Conservation (phyloP, 2,797 vertebrate species). For the Astyanax mexicanus region DNA sequence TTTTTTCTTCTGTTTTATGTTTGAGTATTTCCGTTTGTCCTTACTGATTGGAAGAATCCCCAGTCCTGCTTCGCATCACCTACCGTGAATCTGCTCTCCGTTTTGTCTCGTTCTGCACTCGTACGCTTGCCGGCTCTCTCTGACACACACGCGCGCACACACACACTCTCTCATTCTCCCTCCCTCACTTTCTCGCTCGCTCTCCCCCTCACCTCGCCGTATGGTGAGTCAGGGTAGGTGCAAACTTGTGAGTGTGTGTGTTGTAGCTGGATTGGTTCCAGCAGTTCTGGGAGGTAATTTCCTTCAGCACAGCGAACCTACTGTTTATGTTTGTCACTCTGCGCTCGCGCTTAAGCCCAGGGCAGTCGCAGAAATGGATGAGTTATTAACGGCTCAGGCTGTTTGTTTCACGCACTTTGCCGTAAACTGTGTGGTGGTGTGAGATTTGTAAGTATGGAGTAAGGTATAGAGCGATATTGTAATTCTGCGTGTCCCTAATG, state of each 20-base stretch:
- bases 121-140: slow-evolving; percentile 27
- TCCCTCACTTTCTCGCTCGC: slow-evolving; percentile 32
- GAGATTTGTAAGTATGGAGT: not conserved
- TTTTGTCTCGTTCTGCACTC: slow-evolving; percentile 41
- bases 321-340: slow-evolving; percentile 80
- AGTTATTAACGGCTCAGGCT: slow-evolving; percentile 30
- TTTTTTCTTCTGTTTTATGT: slow-evolving; percentile 52
- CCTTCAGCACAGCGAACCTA: slow-evolving; percentile 72
- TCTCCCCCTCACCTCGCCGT: slow-evolving; percentile 51
- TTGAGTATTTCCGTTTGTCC: slow-evolving; percentile 66
- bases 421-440: not conserved
- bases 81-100: slow-evolving; percentile 61
- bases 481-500: no score
- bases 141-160: no score
- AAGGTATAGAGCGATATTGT: no score
- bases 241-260: slow-evolving; percentile 80
- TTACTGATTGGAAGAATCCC: slow-evolving; percentile 67
- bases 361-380: slow-evolving; percentile 30
- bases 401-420: slow-evolving; percentile 13
- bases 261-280: slow-evolving; percentile 78
- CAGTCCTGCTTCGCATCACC: slow-evolving; percentile 70
- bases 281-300: slow-evolving; percentile 82
- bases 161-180: slow-evolving; percentile 45
- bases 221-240: slow-evolving; percentile 69
- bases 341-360: slow-evolving; percentile 56